Percentiles rank a stretch among this genome's conserved stretches.
These are phyloP conservation scores for Cantharis lateralis DNA, from an alignment of 2,888 invertebrate genomes.

Conservation along the genomic window DNA sequence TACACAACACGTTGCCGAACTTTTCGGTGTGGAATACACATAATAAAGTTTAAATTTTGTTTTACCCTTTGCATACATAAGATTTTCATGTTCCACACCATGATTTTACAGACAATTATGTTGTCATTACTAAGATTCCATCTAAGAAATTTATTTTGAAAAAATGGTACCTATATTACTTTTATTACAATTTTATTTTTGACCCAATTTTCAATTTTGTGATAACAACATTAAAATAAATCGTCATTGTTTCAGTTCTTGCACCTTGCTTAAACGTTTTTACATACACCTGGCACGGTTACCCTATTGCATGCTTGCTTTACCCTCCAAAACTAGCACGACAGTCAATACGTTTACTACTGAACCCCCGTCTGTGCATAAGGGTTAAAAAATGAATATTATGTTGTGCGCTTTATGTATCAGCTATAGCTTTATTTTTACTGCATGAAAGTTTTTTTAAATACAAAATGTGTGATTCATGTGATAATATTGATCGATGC, in stretches of 20 bases:
- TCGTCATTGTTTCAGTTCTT: constrained; percentile 19
- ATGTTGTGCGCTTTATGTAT: constrained; percentile 12
- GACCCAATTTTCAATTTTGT: background rate
- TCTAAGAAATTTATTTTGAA: background rate
- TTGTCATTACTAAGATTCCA: background rate
- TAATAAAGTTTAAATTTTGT: background rate
- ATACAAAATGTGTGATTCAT: constrained; percentile 39
- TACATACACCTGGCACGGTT: constrained; percentile 25
- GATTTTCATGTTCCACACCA: background rate
- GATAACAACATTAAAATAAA: constrained; percentile 3
- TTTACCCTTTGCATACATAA: background rate
- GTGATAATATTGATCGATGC: constrained; percentile 37
- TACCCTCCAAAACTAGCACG: constrained; percentile 17
- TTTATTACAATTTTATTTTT: background rate
- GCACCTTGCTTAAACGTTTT: constrained; percentile 23
- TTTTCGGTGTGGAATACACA: background rate
- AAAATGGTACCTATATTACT: background rate
- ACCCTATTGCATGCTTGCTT: constrained; percentile 25
- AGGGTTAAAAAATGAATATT: constrained; percentile 15
- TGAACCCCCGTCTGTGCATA: constrained; percentile 10
- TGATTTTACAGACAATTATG: background rate
- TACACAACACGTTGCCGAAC: background rate
- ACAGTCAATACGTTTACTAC: constrained; percentile 1
- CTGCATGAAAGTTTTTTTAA: constrained; percentile 33
- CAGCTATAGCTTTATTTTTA: constrained; percentile 8